Percentiles rank a stretch among this genome's conserved stretches.
These are phyloP conservation scores for Cariama cristata DNA, from an alignment of 2,113 vertebrate species.

Conservation along the genomic window DNA sequence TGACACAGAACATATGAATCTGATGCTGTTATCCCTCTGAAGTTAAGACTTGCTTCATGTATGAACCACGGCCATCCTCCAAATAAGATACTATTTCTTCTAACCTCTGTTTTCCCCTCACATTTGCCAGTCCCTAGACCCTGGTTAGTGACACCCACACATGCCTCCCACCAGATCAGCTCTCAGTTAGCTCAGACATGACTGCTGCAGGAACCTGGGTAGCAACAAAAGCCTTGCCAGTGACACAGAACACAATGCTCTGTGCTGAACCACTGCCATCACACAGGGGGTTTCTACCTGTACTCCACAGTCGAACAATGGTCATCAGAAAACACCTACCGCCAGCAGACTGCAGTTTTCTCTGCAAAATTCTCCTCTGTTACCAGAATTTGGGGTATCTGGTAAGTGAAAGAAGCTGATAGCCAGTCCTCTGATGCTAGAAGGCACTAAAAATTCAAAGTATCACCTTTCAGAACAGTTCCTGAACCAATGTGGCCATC, in stretches of 20 bases:
- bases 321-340: not conserved
- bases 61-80: not conserved
- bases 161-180: not conserved
- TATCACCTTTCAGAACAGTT: not conserved
- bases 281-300: not conserved
- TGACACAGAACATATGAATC: not conserved
- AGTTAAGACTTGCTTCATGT: not conserved
- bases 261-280: not conserved
- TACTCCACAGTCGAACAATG: too few relatives aligned
- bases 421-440: not conserved
- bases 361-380: not conserved
- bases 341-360: not conserved
- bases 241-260: not conserved
- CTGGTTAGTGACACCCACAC: not conserved
- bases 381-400: not conserved
- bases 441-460: not conserved
- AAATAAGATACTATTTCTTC: not conserved
- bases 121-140: not conserved
- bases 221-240: fast-evolving
- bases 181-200: not conserved
- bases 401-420: not conserved
- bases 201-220: fast-evolving
- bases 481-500: not conserved
- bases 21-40: not conserved
- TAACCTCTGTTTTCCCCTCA: not conserved